Conservation (phyloP, 2,797 vertebrate genomes). For the Cetoscarus ocellatus region DNA sequence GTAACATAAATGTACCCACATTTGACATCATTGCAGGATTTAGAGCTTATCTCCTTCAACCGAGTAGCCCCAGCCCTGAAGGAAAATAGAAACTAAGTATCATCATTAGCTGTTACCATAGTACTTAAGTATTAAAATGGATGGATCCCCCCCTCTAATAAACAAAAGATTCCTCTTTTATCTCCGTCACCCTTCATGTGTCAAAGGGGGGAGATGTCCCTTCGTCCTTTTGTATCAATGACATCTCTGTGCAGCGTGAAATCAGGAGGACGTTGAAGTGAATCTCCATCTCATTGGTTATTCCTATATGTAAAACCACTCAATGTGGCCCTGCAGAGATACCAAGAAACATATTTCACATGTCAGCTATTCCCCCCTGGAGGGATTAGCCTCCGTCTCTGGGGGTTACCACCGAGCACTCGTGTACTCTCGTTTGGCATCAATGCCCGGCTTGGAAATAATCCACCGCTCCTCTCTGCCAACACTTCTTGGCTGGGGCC, state of each 20-base stretch:
- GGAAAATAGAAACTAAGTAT: neutral
- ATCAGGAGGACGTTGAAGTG: slow-evolving; percentile 67
- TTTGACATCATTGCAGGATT: no score
- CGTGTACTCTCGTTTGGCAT: slow-evolving; percentile 54
- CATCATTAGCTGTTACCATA: neutral
- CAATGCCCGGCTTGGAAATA: slow-evolving; percentile 45
- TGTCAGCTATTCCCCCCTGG: slow-evolving; percentile 40
- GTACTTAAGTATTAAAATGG: neutral
- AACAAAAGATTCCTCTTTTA: slow-evolving; percentile 38
- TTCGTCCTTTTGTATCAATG: slow-evolving; percentile 33
- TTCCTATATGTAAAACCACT: slow-evolving; percentile 70
- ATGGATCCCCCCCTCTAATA: neutral
- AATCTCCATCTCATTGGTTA: slow-evolving; percentile 69
- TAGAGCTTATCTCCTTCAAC: no score
- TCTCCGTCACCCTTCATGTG: slow-evolving; percentile 16
- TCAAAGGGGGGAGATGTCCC: slow-evolving; percentile 37
- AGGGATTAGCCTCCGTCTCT: slow-evolving; percentile 68
- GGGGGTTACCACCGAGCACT: slow-evolving; percentile 56
- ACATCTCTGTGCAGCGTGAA: slow-evolving; percentile 73
- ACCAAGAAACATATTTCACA: slow-evolving; percentile 60
- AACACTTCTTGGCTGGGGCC: slow-evolving; percentile 32
- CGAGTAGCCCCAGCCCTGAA: neutral
- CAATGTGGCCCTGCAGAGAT: slow-evolving; percentile 69
- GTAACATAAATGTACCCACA: no score
- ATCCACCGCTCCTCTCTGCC: slow-evolving; percentile 36